Evolutionary conservation across 2,888 invertebrate species (phyloP), one percentile per base, ranked within the genome.

Genomic region (Abscondita cerata): DNA sequence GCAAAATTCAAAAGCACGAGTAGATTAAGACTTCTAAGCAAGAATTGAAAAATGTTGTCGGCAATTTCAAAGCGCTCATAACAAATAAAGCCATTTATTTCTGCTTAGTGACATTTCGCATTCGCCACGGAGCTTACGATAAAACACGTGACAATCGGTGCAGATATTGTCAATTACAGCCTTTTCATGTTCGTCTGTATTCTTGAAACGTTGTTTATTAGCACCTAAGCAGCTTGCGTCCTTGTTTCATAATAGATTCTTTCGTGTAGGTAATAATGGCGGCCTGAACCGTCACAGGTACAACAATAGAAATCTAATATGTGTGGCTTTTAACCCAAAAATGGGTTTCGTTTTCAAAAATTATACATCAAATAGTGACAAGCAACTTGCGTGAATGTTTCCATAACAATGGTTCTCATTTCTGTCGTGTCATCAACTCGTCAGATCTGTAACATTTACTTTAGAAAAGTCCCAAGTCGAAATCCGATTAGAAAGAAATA

Each of bases 21-120:
- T 59, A 63, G 59, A 63, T 63, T 63, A 63, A 63, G 63, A 63
- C 63, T 55, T 63, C 47, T 46, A 63, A 59, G 52, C 47, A 59
- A 59, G 40, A 59, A 59, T 59, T 59, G 59, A 63, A 63, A 63
- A 62, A 67, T 62, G 66, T 62, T 66, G 67, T 68, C 70, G 70
- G 71, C 68, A 56, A 57, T 59, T 61, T 59, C 68, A 70, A 70
- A 70, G 66, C 59, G 44, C 31, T 52, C 48, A 50, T 51, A 72
- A 71, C 76, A 78, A 79, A 80, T 76, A 78, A 76, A 76, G 77
- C 76, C 80, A 81, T 81, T 81, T 80, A 80, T 80, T 79, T 79
- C 76, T 73, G 73, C 73, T 75, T 78, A 78, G 80, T 80, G 81
- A 81, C 81, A 76, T 78, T 76, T 77, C 73, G 73, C 76, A 80